Evolutionary conservation across 2,797 vertebrate genomes (phyloP).

Genomic region (Pachyuromys duprasi): DNA sequence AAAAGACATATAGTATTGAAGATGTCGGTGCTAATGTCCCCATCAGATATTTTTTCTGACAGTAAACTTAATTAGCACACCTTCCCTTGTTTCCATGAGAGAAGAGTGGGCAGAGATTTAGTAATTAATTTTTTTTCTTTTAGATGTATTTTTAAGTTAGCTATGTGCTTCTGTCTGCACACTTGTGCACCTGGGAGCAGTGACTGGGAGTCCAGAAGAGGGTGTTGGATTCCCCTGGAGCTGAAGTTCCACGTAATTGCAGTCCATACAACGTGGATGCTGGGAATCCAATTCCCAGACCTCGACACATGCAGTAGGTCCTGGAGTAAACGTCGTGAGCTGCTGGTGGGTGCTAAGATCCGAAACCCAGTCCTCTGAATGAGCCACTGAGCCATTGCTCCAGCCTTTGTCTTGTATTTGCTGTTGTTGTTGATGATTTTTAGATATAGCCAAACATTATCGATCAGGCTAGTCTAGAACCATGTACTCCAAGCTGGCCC

Average conservation of each 20-base stretch:
- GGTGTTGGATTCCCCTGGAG: neutral
- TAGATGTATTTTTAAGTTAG: neutral
- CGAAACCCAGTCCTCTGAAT: neutral
- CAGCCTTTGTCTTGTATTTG: too few relatives aligned
- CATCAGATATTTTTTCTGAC: slow-evolving; percentile 21
- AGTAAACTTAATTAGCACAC: neutral
- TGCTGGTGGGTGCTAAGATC: neutral
- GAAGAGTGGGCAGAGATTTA: neutral
- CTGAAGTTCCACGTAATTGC: neutral
- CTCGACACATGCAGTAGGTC: neutral
- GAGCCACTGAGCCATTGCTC: neutral
- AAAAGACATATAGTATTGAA: neutral
- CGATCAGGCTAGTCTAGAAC: neutral
- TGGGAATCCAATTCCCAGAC: neutral
- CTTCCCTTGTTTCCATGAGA: slow-evolving; percentile 31
- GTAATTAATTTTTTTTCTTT: neutral
- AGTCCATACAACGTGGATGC: neutral
- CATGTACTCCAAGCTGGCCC: neutral
- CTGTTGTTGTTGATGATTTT: neutral
- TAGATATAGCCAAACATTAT: neutral
- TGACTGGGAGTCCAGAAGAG: neutral
- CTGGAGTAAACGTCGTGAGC: neutral
- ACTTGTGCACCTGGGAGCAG: neutral
- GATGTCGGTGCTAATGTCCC: neutral
- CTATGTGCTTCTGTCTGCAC: neutral